These are phyloP conservation scores for Vesta saturnalis DNA, from an alignment of 2,888 invertebrate genomes.

Conservation along the genomic window DNA sequence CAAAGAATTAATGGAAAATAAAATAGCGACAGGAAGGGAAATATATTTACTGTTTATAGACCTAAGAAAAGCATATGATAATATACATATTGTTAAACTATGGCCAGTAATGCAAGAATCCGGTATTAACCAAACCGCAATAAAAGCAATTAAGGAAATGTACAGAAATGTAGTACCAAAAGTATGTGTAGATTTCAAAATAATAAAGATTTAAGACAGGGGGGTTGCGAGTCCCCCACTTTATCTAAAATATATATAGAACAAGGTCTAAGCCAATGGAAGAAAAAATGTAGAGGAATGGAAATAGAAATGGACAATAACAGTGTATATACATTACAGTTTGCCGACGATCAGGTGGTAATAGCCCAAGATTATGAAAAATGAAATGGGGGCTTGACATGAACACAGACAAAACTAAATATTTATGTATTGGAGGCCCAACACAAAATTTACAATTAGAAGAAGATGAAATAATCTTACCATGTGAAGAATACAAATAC, in stretches of 20 bases:
- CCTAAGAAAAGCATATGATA: not conserved
- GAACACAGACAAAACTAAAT: not conserved
- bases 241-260: not conserved
- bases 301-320: too few relatives aligned
- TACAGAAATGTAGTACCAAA: not conserved
- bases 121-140: not conserved
- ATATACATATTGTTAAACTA: not conserved
- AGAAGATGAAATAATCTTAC: not conserved
- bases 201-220: not conserved
- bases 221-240: not conserved
- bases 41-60: not conserved
- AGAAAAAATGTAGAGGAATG: not conserved
- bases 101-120: not conserved
- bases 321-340: not conserved
- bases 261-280: not conserved
- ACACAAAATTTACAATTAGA: not conserved
- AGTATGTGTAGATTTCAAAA: not conserved
- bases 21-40: too few relatives aligned
- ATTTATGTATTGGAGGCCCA: not conserved
- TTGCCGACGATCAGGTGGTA: not conserved
- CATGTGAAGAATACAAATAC: too few relatives aligned
- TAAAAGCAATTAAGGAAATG: not conserved
- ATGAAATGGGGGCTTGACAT: not conserved
- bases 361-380: not conserved
- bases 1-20: too few relatives aligned